Conservation (phyloP, 2,113 vertebrate species). For the human region DNA sequence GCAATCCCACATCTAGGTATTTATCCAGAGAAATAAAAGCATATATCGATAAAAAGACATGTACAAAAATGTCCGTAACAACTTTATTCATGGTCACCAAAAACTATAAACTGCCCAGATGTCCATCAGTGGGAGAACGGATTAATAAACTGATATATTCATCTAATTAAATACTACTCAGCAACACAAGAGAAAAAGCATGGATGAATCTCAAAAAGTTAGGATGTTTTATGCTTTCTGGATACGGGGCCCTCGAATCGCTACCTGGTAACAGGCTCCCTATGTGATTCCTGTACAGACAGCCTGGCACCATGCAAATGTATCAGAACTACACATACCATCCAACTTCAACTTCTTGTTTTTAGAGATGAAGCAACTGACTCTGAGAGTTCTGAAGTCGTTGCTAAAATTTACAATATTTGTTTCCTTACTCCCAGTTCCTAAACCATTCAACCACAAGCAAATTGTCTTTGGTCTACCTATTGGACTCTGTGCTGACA, state of each 20-base stretch:
- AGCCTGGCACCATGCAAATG: neutral
- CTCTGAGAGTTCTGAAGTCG: neutral
- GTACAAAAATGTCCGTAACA: neutral
- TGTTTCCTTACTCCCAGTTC: neutral
- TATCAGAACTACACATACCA: neutral
- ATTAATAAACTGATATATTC: neutral
- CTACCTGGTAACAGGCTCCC: neutral
- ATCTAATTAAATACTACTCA: neutral
- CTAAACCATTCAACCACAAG: neutral
- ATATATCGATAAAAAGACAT: neutral
- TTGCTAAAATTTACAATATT: neutral
- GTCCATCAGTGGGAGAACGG: neutral
- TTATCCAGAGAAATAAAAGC: neutral
- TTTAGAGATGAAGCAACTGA: constrained; percentile 7
- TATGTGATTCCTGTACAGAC: neutral
- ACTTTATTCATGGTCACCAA: neutral
- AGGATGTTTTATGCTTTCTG: neutral
- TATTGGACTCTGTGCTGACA: neutral
- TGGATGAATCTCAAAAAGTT: neutral
- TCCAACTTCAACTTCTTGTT: neutral
- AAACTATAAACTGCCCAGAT: neutral
- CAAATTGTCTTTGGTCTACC: neutral
- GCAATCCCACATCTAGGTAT: neutral
- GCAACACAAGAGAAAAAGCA: constrained; percentile 5
- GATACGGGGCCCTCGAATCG: neutral